phyloP scores from a whole-genome alignment of 1,140 invertebrate species.

The Drosophila aff. region DNA sequence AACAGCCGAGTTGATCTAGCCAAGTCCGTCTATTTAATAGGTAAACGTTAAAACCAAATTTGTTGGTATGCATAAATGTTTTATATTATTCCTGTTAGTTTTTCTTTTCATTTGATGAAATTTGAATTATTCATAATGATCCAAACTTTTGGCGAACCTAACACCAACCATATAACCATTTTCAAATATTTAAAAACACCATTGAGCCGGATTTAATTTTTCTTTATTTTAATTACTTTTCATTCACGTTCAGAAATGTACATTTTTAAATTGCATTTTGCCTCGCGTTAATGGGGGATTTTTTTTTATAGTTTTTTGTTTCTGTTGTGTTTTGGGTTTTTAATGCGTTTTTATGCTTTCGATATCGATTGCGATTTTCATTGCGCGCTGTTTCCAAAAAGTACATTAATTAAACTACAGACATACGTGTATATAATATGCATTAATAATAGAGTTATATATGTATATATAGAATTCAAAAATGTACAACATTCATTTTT shows the following conservation, averaged over 20 bases:
- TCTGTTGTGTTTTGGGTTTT: constrained; percentile 16
- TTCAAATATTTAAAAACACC: neutral
- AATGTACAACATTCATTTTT: constrained; percentile 83
- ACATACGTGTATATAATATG: constrained; percentile 66
- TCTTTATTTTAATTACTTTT: constrained; percentile 65
- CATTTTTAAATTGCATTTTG: constrained; percentile 64
- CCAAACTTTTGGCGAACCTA: too few species aligned
- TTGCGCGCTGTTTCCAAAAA: constrained; percentile 63
- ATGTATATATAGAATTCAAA: constrained; percentile 79
- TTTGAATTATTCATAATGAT: too few species aligned
- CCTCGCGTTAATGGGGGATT: constrained; percentile 23
- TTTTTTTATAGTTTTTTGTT: constrained; percentile 25
- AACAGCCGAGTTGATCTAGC: too few species aligned
- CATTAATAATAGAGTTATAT: constrained; percentile 63
- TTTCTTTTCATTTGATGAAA: too few species aligned
- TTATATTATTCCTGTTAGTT: too few species aligned
- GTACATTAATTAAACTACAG: constrained; percentile 80
- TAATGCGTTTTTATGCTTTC: constrained; percentile 33
- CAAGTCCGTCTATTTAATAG: too few species aligned
- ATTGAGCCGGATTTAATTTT: constrained; percentile 31
- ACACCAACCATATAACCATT: neutral
- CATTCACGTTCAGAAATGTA: constrained; percentile 79
- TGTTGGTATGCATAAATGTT: too few species aligned
- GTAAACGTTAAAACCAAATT: too few species aligned
- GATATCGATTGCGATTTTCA: constrained; percentile 39